A percentile compares a stretch with the other conserved stretches of the same genome.
Conservation (phyloP, 2,797 vertebrate genomes). For the Sciurus vulgaris region DNA sequence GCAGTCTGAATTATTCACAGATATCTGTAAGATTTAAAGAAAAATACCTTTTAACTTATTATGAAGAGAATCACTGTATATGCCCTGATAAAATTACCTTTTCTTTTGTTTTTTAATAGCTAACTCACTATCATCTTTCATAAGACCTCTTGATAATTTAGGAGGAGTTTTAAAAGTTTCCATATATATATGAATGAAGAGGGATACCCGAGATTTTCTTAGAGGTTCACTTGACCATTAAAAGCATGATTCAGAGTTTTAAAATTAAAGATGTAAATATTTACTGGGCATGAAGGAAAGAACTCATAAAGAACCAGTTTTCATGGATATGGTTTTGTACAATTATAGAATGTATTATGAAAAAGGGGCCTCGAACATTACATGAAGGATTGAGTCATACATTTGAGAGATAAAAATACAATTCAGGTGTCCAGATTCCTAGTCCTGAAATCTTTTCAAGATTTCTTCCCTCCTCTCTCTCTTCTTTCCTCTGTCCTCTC, state of each 20-base stretch:
- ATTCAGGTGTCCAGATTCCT: not conserved
- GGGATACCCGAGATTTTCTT: not conserved
- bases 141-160: constrained; percentile 33
- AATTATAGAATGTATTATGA: constrained; percentile 26
- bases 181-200: constrained; percentile 27
- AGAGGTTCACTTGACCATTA: not conserved
- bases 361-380: not conserved
- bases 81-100: not conserved
- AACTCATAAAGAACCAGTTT: constrained; percentile 24
- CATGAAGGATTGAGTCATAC: not conserved
- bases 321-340: not conserved
- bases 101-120: not conserved
- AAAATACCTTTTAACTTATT: not conserved
- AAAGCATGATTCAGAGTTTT: constrained; percentile 8
- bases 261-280: constrained; percentile 58
- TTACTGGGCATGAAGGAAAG: constrained; percentile 39
- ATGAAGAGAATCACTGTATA: not conserved
- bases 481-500: not conserved
- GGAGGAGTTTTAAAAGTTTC: not conserved
- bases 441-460: not conserved
- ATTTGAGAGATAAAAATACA: not conserved
- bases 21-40: not conserved
- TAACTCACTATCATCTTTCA: constrained; percentile 37
- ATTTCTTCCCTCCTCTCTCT: too few species aligned
- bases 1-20: not conserved